phyloP scores from a whole-genome alignment of 37 sponge, comb jelly and placozoan genomes.

The Eunapius fragilis region DNA sequence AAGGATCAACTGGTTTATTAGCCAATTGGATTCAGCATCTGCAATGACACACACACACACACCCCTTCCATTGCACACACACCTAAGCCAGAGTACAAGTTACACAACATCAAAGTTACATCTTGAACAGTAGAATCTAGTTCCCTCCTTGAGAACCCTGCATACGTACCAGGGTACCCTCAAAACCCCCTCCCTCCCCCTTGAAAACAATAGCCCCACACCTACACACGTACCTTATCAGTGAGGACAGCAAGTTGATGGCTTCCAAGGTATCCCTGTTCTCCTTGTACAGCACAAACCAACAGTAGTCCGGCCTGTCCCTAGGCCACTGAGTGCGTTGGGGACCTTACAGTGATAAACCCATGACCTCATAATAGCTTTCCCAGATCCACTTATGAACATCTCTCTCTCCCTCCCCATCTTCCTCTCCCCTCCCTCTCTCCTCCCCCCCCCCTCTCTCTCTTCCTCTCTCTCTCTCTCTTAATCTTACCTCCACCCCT shows the following conservation, averaged over 20 bases:
- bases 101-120: no score
- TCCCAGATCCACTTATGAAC: background rate
- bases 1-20: no score
- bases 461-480: background rate
- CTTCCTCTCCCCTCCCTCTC: background rate
- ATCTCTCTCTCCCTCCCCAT: background rate
- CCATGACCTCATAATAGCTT: no score
- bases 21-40: no score
- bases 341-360: background rate
- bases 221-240: constrained; percentile 46
- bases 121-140: no score
- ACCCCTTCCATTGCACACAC: no score
- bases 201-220: constrained; percentile 3
- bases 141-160: constrained; percentile 24
- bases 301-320: constrained; percentile 61
- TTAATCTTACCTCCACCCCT: background rate
- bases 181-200: constrained; percentile 18
- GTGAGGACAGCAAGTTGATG: constrained; percentile 48
- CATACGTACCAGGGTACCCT: background rate
- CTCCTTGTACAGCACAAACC: constrained; percentile 92
- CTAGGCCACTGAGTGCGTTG: constrained; percentile 57
- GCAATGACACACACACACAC: no score
- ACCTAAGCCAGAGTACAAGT: no score
- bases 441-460: no score
- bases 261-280: constrained; percentile 90